Percentiles rank a stretch among this genome's conserved stretches.
These are phyloP conservation scores for Pseudachorutes palmiensis DNA, from an alignment of 1,140 invertebrate genomes.

Conservation along the genomic window DNA sequence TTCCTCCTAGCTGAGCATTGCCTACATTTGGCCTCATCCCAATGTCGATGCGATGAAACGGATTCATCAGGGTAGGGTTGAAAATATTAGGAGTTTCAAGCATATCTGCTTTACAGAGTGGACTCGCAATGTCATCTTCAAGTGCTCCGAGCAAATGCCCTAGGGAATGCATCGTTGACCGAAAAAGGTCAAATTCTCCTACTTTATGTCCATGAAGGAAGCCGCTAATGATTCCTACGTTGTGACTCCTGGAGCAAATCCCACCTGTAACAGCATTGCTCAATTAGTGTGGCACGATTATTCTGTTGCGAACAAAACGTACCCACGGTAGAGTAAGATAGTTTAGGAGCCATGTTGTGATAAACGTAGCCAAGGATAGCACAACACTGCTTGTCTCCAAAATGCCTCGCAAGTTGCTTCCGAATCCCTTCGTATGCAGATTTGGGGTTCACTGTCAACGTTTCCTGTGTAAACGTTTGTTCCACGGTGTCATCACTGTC, in stretches of 20 bases:
- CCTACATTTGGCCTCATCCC: conserved; percentile 23
- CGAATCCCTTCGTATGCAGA: neutral
- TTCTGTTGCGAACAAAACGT: no score
- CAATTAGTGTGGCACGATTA: no score
- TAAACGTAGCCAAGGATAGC: conserved; percentile 18
- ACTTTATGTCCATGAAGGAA: conserved; percentile 18
- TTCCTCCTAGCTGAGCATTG: no score
- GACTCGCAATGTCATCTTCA: neutral
- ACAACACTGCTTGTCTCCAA: conserved; percentile 17
- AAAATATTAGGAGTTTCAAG: neutral
- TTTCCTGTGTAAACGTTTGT: neutral
- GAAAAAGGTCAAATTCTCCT: conserved; percentile 17
- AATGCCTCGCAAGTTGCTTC: neutral
- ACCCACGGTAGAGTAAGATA: conserved; percentile 15
- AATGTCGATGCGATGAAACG: conserved; percentile 9
- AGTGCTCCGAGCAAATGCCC: conserved; percentile 22
- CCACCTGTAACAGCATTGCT: no score
- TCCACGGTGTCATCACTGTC: neutral
- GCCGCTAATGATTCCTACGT: conserved; percentile 19
- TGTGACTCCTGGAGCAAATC: neutral
- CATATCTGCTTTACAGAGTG: conserved; percentile 6
- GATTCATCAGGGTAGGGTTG: conserved; percentile 16
- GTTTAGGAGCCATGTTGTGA: conserved; percentile 22
- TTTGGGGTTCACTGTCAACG: neutral
- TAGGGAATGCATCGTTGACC: conserved; percentile 19